Base-by-base conservation (phyloP, 2,888 invertebrate species). In the Falcaria lacertinaria region DNA sequence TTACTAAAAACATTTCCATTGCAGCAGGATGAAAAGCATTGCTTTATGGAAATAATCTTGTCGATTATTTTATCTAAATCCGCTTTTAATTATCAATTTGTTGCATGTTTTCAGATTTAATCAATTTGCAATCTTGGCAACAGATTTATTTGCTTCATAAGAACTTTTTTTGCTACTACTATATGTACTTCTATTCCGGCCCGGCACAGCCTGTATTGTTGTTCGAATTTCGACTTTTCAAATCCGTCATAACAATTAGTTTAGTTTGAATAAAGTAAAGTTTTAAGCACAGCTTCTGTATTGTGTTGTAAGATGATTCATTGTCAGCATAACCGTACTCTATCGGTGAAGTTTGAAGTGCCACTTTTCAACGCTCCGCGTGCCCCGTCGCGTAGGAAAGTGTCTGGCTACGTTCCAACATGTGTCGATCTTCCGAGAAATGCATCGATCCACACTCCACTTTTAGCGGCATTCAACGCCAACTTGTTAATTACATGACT, bases 331-430 rank as follows among this genome's bases (percentile, higher is more conserved):
- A 57, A 56, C 50, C 37, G 37, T 50, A 53, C 54, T 60, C 54
- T 59, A 62, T 64, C 65, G 57, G 56, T 52, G 52, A 60, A 55
- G 52, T 64, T 64, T 65, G 59, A 64, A 74, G 69, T 74, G 70
- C 60, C 65, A 67, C 61, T 71, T 62, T 69, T 66, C 62, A 54
- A 60, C 56, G 57, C 58, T 64, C 63, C 61, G 50, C 52, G 60
- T 56, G 54, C 62, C 44, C 28, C 57, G 44, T 41, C 52, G 55
- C 48, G 52, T 57, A 63, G 58, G 69, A 75, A 74, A 77, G 74
- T 75, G 59, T 54, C 74, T 86, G 87, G 87, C 84, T 47, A 48
- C 50, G 47, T 49, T 74, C 84, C 86, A 86, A 79, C 64, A 69
- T 60, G 58, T 69, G 67, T 62, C 63, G 65, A 77, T 79, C 67